A percentile compares a stretch with the other conserved stretches of the same genome.
Evolutionary conservation across 2,888 invertebrate species (phyloP).

Genomic region (Empis stercorea): DNA sequence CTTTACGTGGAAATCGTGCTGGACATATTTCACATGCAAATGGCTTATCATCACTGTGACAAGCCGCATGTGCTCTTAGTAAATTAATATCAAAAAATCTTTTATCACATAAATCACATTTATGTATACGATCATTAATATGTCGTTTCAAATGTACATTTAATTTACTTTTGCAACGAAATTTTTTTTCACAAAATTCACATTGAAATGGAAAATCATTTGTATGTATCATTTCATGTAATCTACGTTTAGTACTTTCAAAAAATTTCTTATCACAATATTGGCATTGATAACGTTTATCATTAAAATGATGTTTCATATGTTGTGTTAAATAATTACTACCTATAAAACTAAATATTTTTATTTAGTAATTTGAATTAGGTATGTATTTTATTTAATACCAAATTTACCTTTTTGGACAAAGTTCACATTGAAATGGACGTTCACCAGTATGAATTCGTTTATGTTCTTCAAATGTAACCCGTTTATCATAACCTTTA

Average conservation of each 20-base stretch:
- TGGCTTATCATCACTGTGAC: background rate
- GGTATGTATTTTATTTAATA: too few relatives aligned
- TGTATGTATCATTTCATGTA: background rate
- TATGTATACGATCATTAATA: background rate
- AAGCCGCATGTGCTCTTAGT: background rate
- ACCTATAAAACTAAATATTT: background rate
- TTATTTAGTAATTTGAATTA: too few relatives aligned
- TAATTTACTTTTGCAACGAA: background rate
- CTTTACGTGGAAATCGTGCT: background rate
- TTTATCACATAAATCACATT: background rate
- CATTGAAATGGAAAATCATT: background rate
- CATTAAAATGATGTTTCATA: background rate
- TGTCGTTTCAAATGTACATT: background rate
- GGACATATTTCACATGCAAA: background rate
- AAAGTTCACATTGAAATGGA: background rate
- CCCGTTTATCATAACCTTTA: background rate
- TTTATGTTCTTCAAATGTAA: background rate
- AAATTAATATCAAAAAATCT: background rate
- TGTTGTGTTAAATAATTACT: background rate
- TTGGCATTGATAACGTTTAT: background rate
- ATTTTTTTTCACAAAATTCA: background rate
- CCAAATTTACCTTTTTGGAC: background rate
- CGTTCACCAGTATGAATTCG: background rate
- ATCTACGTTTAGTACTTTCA: background rate
- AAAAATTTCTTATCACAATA: background rate